These are phyloP conservation scores for Apis mellifera DNA, from an alignment of 1,140 invertebrate genomes.

Conservation along the genomic window DNA sequence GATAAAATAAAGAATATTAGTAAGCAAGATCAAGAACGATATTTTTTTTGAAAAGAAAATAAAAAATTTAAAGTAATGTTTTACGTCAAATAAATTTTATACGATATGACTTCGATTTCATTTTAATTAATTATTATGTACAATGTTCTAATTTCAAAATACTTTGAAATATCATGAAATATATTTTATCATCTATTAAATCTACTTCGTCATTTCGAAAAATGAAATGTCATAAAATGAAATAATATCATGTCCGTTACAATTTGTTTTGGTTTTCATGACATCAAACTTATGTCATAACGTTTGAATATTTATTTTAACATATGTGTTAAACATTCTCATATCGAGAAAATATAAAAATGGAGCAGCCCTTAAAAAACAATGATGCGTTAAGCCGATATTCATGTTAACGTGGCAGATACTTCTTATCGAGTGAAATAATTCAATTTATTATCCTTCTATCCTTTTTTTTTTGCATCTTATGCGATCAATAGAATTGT, in stretches of 20 bases:
- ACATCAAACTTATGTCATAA: too few relatives aligned
- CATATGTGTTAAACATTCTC: neutral
- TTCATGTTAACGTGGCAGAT: slow-evolving; percentile 49
- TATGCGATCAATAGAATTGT: slow-evolving; percentile 20
- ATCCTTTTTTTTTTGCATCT: slow-evolving; percentile 59
- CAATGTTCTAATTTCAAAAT: too few relatives aligned
- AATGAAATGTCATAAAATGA: too few relatives aligned
- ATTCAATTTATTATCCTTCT: slow-evolving; percentile 55
- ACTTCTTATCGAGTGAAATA: slow-evolving; percentile 60
- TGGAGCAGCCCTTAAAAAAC: neutral
- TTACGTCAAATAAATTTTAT: neutral
- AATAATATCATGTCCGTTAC: too few relatives aligned
- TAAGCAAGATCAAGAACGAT: neutral
- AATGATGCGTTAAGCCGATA: slow-evolving; percentile 32
- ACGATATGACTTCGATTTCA: neutral
- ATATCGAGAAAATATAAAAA: neutral
- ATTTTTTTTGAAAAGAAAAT: neutral
- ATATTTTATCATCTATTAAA: too few relatives aligned
- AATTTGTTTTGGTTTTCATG: too few relatives aligned
- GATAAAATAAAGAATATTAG: neutral
- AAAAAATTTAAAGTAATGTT: neutral
- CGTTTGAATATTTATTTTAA: neutral
- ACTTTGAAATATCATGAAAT: too few relatives aligned
- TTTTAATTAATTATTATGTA: neutral
- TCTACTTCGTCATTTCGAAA: too few relatives aligned